Percentiles rank a stretch among this genome's conserved stretches.
Evolutionary conservation across 1,140 invertebrate genomes (phyloP).

Genomic region (Gryon sp.): DNA sequence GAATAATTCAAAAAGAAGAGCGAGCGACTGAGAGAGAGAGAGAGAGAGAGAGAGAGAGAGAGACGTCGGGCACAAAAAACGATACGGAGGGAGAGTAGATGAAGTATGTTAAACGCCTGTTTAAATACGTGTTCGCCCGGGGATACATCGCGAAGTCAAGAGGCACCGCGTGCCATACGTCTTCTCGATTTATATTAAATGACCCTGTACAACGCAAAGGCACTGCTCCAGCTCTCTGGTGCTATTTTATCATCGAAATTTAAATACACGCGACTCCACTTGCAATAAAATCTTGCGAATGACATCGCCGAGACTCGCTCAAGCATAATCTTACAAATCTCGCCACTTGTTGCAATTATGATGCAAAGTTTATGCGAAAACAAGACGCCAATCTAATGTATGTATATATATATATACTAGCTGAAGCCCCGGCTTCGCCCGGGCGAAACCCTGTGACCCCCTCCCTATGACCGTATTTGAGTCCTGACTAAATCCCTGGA

Average conservation of each 20-base stretch:
- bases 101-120: slow-evolving; percentile 78
- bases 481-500: too few relatives aligned
- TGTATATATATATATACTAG: too few relatives aligned
- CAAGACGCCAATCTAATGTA: background rate
- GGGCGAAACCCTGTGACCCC: too few relatives aligned
- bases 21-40: slow-evolving; percentile 4
- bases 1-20: slow-evolving; percentile 29
- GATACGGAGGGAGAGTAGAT: slow-evolving; percentile 65
- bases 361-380: slow-evolving; percentile 52
- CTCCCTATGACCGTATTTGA: too few relatives aligned
- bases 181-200: slow-evolving; percentile 78
- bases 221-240: slow-evolving; percentile 12
- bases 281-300: slow-evolving; percentile 24
- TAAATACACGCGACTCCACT: slow-evolving; percentile 17
- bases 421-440: too few relatives aligned
- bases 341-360: slow-evolving; percentile 52
- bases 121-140: slow-evolving; percentile 77
- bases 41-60: slow-evolving; percentile 4
- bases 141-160: slow-evolving; percentile 71
- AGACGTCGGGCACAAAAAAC: slow-evolving; percentile 17
- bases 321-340: slow-evolving; percentile 47
- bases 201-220: slow-evolving; percentile 38
- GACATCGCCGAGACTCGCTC: slow-evolving; percentile 22
- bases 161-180: slow-evolving; percentile 73
- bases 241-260: slow-evolving; percentile 48